Evolutionary conservation across 2,888 invertebrate genomes (phyloP).

Genomic region (Silvanus unidentatus): DNA sequence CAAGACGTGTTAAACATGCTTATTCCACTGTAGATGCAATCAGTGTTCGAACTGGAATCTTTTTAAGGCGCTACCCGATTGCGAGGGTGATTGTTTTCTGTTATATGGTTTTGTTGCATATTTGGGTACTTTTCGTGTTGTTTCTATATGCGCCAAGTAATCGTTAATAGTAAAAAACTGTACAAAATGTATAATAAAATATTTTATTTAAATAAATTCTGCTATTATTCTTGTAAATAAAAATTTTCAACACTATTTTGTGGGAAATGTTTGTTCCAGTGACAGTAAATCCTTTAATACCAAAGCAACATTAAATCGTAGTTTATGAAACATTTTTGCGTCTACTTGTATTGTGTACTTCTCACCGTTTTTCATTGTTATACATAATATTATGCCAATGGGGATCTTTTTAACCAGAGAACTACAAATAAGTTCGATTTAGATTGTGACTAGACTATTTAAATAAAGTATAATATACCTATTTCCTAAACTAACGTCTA

Average conservation of each 20-base stretch:
- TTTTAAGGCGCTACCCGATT: conserved; percentile 74
- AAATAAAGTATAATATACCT: conserved; percentile 26
- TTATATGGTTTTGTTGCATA: conserved; percentile 79
- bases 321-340: conserved; percentile 35
- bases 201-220: conserved; percentile 7
- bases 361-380: conserved; percentile 31
- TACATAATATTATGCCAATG: conserved; percentile 32
- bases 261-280: background rate
- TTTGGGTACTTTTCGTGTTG: conserved; percentile 77
- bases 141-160: conserved; percentile 55
- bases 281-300: conserved; percentile 34
- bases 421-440: conserved; percentile 22
- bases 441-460: conserved; percentile 5
- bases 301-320: conserved; percentile 38
- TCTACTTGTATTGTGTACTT: conserved; percentile 34
- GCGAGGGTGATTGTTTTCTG: conserved; percentile 75
- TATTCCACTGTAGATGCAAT: conserved; percentile 71
- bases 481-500: conserved; percentile 39
- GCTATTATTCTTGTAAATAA: conserved; percentile 1
- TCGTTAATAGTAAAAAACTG: conserved; percentile 18
- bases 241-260: background rate
- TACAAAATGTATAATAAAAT: background rate
- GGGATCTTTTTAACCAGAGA: conserved; percentile 30
- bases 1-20: conserved; percentile 69
- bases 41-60: conserved; percentile 71